These are phyloP conservation scores for Brachionus rubens DNA, from an alignment of 1,140 invertebrate species.

Conservation along the genomic window DNA sequence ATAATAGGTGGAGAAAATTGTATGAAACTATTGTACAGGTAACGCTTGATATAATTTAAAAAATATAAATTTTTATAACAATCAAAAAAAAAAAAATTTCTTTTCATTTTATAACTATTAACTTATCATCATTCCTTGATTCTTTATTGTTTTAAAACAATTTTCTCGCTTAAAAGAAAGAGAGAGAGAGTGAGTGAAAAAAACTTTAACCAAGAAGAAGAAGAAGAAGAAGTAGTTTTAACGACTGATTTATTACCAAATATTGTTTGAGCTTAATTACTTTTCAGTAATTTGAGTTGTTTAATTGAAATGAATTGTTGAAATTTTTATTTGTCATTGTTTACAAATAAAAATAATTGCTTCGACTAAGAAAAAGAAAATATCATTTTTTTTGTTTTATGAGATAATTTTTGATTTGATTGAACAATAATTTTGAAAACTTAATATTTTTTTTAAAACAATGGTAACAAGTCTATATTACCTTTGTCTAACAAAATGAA, in stretches of 20 bases:
- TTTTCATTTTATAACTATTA: background rate
- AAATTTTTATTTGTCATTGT: conserved; percentile 1
- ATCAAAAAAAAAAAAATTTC: background rate
- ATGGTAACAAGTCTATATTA: too few species aligned
- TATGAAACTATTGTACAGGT: conserved; percentile 22
- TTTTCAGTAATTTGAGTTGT: background rate
- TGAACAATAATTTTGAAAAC: too few species aligned
- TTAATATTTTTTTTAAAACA: too few species aligned
- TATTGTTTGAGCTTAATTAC: conserved; percentile 37
- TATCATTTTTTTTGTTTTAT: too few species aligned
- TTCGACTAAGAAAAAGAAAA: too few species aligned
- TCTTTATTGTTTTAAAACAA: background rate
- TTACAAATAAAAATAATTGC: too few species aligned
- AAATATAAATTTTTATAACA: background rate
- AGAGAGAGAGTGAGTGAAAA: too few species aligned
- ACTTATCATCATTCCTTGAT: background rate
- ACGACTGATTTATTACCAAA: conserved; percentile 9
- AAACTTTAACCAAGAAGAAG: too few species aligned
- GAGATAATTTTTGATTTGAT: too few species aligned
- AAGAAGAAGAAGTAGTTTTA: background rate
- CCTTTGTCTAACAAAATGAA: too few species aligned
- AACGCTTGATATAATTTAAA: conserved; percentile 43
- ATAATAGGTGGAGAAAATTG: background rate
- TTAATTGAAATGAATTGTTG: conserved; percentile 2
- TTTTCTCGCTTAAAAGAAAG: too few species aligned